Evolutionary conservation across 2,113 vertebrate species (phyloP).

Genomic region (Heptranchias perlo): DNA sequence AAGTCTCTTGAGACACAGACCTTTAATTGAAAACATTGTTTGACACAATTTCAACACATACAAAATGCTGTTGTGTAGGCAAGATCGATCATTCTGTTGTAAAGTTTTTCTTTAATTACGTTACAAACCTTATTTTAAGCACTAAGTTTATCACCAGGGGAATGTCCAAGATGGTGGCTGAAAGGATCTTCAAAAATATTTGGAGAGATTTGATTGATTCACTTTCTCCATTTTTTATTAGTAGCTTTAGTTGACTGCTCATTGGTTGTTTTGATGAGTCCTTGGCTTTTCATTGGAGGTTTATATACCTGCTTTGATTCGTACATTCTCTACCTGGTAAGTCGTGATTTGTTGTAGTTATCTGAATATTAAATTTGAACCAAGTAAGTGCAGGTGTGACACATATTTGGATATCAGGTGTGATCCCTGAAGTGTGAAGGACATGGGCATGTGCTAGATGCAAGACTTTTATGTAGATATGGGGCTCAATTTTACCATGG

Average conservation of each 20-base stretch:
- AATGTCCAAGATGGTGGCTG: neutral
- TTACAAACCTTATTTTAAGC: neutral
- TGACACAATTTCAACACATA: no score
- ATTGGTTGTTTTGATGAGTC: neutral
- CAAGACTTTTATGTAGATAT: neutral
- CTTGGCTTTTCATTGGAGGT: neutral
- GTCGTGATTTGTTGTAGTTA: neutral
- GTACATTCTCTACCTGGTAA: neutral
- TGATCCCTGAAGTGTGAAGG: neutral
- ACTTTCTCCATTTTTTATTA: neutral
- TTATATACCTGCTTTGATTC: neutral
- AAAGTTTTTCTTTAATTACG: neutral
- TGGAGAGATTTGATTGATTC: neutral
- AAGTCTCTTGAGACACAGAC: no score
- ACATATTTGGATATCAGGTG: neutral
- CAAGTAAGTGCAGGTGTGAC: neutral
- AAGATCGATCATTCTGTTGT: neutral
- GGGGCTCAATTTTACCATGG: no score
- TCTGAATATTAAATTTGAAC: neutral
- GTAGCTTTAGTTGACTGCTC: neutral
- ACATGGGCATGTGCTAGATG: neutral
- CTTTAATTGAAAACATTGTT: no score
- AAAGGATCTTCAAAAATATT: conserved; percentile 16
- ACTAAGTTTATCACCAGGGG: neutral
- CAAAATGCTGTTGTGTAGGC: neutral